Percentiles rank a stretch among this genome's conserved stretches.
Conservation (phyloP, 2,113 vertebrate genomes). For the Varanus komodoensis region DNA sequence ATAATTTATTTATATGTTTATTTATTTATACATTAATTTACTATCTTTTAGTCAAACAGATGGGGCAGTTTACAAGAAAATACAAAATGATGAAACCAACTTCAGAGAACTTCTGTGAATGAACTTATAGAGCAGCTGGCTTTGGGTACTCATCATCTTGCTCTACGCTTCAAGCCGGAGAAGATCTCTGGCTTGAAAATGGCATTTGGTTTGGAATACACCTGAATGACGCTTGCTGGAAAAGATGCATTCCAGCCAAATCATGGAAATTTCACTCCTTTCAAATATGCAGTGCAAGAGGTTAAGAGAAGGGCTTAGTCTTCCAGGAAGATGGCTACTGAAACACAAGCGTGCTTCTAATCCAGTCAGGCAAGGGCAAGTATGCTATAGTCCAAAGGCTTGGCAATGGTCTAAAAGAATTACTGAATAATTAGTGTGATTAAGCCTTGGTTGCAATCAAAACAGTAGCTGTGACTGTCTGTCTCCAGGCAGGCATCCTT, state of each 20-base stretch:
- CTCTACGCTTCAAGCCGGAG: not conserved
- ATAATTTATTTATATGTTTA: not conserved
- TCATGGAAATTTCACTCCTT: not conserved
- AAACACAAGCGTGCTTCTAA: not conserved
- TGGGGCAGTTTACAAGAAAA: not conserved
- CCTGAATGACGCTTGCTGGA: not conserved
- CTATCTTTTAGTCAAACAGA: not conserved
- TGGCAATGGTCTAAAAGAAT: conserved; percentile 10
- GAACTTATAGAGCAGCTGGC: too few relatives aligned
- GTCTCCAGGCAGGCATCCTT: not conserved
- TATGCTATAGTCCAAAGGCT: not conserved
- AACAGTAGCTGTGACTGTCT: not conserved
- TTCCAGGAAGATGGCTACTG: not conserved
- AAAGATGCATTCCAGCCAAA: not conserved
- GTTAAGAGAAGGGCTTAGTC: not conserved
- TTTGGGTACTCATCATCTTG: not conserved
- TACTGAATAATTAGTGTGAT: conserved; percentile 18
- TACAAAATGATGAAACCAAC: not conserved
- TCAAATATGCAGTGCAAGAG: not conserved
- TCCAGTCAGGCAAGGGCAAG: not conserved
- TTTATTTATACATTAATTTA: not conserved
- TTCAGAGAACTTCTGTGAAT: not conserved
- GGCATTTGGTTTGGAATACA: not conserved
- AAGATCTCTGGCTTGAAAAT: not conserved
- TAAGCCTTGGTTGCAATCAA: conserved; percentile 13